Evolutionary conservation across 2,888 invertebrate genomes (phyloP), one percentile per base, ranked within the genome.

Genomic region (Bugula neritina): DNA sequence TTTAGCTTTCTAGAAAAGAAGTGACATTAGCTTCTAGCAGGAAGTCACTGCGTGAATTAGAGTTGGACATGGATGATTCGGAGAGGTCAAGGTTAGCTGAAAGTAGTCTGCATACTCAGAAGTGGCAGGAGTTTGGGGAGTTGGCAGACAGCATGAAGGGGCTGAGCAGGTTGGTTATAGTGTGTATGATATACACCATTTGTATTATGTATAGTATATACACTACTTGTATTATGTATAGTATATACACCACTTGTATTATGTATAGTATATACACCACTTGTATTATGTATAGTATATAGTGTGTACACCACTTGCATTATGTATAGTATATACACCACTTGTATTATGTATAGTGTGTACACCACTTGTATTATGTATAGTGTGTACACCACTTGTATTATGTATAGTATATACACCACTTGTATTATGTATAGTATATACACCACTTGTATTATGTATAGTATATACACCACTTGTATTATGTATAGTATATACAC

Each of bases 121-220:
- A 81, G 72, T 84, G 84, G 84, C 79, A 80, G 58, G 84, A 84
- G 76, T 82, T 84, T 74, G 79, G 79, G 54, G 77, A 78, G n/a
- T 76, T 84, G 70, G 83, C 84, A 0, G 82, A 83, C 71, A 81
- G 79, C 74, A 83, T 84, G 83, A 77, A 81, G 71, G 77, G 75
- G 2, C 74, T 83, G 55, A 81, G 82, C 0, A 77, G 70, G 63
- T 63, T 13, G 31, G 63, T 63, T 17, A 2, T 13, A 3, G 57
- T 5, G 10, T 43, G 10, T 43, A 43, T 17, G 17, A 43, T 17
- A 43, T 43, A 43, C 43, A 43, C 10, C 43, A 43, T 43, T 5
- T 43, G 17, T 43, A 43, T 43, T 17, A 17, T 43, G 43, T 43
- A 43, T 17, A 43, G 43, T 43, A 43, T 43, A 43, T 43, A n/a